phyloP scores from a whole-genome alignment of 2,888 invertebrate genomes.

The Gnatocerus cornutus region DNA sequence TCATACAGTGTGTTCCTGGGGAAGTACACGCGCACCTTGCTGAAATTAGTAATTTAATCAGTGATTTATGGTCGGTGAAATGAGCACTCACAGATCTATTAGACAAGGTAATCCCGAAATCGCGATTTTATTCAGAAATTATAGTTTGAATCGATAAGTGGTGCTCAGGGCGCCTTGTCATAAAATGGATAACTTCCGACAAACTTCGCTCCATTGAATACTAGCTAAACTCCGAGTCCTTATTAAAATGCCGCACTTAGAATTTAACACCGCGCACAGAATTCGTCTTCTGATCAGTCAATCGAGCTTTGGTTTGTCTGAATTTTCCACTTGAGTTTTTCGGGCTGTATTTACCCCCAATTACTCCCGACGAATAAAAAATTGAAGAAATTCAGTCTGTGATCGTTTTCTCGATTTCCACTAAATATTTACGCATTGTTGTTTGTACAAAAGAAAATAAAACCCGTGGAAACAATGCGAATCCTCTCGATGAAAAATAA shows the following conservation, averaged over 20 bases:
- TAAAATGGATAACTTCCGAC: conserved; percentile 26
- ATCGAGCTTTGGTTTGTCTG: too few relatives aligned
- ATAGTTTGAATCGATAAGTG: conserved; percentile 6
- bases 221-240: conserved; percentile 8
- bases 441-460: conserved; percentile 22
- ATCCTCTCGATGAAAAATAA: conserved; percentile 20
- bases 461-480: not conserved
- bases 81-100: conserved; percentile 14
- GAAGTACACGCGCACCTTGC: conserved; percentile 14
- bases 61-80: conserved; percentile 18
- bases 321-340: too few relatives aligned
- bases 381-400: conserved; percentile 1
- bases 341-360: too few relatives aligned
- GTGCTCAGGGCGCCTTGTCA: conserved; percentile 15
- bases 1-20: not conserved
- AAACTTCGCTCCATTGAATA: conserved; percentile 27
- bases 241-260: conserved; percentile 20
- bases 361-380: too few relatives aligned
- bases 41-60: conserved; percentile 33
- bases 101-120: not conserved
- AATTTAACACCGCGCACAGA: conserved; percentile 11
- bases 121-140: conserved; percentile 11
- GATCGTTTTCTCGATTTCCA: conserved; percentile 28
- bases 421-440: conserved; percentile 39
- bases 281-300: too few relatives aligned